phyloP scores from a whole-genome alignment of 2,113 vertebrate genomes.

The Porphyrio hochstetteri region DNA sequence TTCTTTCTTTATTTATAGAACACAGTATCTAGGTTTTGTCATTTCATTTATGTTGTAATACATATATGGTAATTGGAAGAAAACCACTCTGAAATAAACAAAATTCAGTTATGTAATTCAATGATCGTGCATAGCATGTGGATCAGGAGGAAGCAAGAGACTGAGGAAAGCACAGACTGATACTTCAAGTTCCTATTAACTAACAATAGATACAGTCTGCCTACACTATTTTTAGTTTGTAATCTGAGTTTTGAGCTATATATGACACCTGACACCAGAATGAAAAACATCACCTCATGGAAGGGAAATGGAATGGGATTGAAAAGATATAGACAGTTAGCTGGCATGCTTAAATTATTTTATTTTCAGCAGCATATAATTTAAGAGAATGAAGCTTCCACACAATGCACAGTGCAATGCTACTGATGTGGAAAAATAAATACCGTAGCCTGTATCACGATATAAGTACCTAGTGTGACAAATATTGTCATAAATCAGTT shows the following conservation, averaged over 20 bases:
- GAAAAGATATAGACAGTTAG: neutral
- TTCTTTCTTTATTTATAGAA: neutral
- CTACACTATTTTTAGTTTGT: neutral
- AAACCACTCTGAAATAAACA: neutral
- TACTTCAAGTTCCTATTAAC: neutral
- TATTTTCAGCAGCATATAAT: neutral
- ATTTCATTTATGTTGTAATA: neutral
- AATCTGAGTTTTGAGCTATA: neutral
- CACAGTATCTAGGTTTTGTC: neutral
- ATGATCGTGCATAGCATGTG: fast-evolving
- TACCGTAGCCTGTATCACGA: fast-evolving
- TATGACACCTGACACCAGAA: neutral
- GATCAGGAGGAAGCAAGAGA: neutral
- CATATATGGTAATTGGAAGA: neutral
- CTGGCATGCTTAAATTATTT: neutral
- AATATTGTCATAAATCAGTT: neutral
- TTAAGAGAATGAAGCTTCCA: neutral
- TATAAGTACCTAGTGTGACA: neutral
- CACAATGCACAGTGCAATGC: neutral
- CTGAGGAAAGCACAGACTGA: neutral
- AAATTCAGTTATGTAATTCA: neutral
- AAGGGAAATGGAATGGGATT: neutral
- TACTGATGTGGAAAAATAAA: neutral
- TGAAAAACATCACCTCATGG: neutral
- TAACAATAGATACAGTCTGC: neutral